These are phyloP conservation scores for Nycteola revayana DNA, from an alignment of 2,888 invertebrate genomes.

Conservation along the genomic window DNA sequence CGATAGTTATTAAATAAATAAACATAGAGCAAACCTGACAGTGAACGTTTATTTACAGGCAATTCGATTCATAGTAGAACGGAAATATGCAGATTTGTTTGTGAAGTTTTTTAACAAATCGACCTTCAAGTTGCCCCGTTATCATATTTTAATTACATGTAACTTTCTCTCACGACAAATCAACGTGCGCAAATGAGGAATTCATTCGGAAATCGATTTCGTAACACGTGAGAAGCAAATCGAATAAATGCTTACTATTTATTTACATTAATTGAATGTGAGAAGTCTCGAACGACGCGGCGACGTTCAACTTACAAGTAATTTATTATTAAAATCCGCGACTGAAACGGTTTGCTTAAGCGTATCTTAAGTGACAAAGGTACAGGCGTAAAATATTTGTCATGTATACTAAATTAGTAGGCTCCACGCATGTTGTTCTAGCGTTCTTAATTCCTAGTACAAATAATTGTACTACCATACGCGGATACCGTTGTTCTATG, in stretches of 20 bases:
- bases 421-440: slow-evolving; percentile 10
- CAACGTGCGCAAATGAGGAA: slow-evolving; percentile 24
- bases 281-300: slow-evolving; percentile 1
- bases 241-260: slow-evolving; percentile 27
- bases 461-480: slow-evolving; percentile 35
- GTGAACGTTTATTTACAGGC: not conserved
- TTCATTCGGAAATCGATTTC: slow-evolving; percentile 24
- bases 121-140: slow-evolving; percentile 46
- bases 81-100: slow-evolving; percentile 34
- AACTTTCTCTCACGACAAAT: slow-evolving; percentile 50
- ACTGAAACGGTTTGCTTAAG: no score
- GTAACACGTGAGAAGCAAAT: slow-evolving; percentile 15
- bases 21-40: no score
- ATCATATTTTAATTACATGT: slow-evolving; percentile 52
- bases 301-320: slow-evolving; percentile 2
- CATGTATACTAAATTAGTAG: no score
- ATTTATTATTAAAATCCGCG: slow-evolving; percentile 1
- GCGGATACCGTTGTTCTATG: slow-evolving; percentile 41
- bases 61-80: slow-evolving; percentile 41
- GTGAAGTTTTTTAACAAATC: slow-evolving; percentile 46
- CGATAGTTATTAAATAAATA: no score
- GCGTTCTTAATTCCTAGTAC: slow-evolving; percentile 27
- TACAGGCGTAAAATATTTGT: no score
- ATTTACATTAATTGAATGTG: slow-evolving; percentile 16
- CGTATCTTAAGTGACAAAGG: no score